These are phyloP conservation scores for Melanerpes aurifrons DNA, from an alignment of 2,113 vertebrate genomes.

Conservation along the genomic window DNA sequence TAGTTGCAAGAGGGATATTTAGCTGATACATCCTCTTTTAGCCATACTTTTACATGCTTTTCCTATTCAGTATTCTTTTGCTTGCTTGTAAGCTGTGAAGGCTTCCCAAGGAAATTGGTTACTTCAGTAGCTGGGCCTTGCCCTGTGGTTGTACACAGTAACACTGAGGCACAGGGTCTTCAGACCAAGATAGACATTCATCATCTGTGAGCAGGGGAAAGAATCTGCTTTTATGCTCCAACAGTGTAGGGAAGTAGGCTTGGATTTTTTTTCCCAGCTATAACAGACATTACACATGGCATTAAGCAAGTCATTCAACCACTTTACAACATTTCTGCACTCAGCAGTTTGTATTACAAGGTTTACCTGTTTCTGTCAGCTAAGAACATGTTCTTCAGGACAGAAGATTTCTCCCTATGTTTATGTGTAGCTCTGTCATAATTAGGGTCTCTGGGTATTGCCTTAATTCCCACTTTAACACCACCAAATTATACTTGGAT, in stretches of 20 bases:
- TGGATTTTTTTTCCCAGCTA: background rate
- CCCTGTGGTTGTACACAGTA: background rate
- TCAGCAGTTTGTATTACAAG: background rate
- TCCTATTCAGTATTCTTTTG: background rate
- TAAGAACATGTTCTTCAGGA: background rate
- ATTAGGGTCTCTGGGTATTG: slow-evolving; percentile 20
- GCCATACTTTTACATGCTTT: background rate
- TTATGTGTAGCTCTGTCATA: background rate
- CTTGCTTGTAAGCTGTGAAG: background rate
- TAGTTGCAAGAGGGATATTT: background rate
- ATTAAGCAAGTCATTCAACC: background rate
- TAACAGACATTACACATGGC: background rate
- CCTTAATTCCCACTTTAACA: slow-evolving; percentile 21
- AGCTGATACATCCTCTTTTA: background rate
- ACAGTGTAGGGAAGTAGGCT: background rate
- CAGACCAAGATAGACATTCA: background rate
- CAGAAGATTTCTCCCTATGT: background rate
- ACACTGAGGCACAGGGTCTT: background rate
- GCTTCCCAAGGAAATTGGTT: background rate
- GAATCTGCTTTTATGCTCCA: background rate
- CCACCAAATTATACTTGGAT: slow-evolving; percentile 47
- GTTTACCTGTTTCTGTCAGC: background rate
- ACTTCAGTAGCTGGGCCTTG: background rate
- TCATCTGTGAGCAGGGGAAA: background rate
- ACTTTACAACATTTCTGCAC: background rate